Percentiles rank a stretch among this genome's conserved stretches.
Evolutionary conservation across 2,113 vertebrate genomes (phyloP).

Genomic region (Pollachius pollachius): DNA sequence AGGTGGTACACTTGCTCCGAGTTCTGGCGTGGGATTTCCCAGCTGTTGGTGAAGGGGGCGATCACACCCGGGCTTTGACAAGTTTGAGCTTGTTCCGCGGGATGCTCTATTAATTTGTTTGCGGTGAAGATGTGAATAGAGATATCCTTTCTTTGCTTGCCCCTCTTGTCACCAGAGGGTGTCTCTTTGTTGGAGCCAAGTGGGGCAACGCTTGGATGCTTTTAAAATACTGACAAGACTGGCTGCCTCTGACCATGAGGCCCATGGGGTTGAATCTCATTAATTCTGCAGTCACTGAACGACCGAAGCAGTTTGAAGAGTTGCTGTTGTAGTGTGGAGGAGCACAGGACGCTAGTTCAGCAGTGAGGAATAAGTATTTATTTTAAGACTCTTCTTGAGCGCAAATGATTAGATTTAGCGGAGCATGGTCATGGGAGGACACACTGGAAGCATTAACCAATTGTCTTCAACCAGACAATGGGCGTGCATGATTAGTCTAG

Average conservation of each 20-base stretch:
- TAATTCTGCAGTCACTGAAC: background rate
- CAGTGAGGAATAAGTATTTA: background rate
- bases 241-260: background rate
- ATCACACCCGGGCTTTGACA: background rate
- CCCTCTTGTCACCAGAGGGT: background rate
- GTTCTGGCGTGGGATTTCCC: background rate
- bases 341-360: background rate
- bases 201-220: slow-evolving; percentile 1
- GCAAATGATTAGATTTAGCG: background rate
- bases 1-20: background rate
- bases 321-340: background rate
- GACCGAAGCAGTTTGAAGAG: background rate
- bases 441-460: background rate
- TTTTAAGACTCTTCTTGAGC: background rate
- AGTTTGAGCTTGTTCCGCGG: background rate
- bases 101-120: background rate
- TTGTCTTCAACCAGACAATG: background rate
- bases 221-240: background rate
- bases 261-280: background rate
- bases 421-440: background rate
- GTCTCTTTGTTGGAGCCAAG: background rate
- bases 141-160: background rate
- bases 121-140: background rate
- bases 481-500: too few species aligned
- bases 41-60: background rate